Base-by-base conservation (phyloP, 2,888 invertebrate genomes). In the Sthenelais limicola region DNA sequence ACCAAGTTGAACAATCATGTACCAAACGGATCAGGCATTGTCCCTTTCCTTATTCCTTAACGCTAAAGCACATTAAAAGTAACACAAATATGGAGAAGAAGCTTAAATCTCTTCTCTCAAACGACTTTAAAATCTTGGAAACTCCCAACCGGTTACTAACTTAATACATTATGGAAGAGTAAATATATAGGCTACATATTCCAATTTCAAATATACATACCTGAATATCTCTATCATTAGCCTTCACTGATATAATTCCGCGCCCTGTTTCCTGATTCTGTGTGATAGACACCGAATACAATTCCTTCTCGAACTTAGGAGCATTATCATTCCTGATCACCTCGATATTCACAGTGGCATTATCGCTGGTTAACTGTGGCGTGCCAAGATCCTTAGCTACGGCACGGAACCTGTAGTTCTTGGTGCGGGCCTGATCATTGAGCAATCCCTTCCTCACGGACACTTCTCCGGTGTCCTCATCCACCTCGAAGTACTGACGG, bases 321-420 rank as follows among this genome's bases (percentile, higher is more conserved):
- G 74, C 48, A 35, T 79, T 73, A 30, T 81, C 72, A 74, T 87
- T 86, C 21, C 84, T 77, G 18, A 76, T 74, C 5, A 87, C 81
- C 4, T 69, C 80, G 43, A 87, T 79, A 0, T 69, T 78, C 4
- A 85, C 78, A 3, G 77, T 79, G 4, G 81, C 76, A 38, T 68
- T 56, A 47, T 69, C 73, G 68, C 78, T 78, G 33, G 58, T 56
- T 35, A 9, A 9, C 49, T 67, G 72, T 12, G 74, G 74, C 3
- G 43, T 73, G 1, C 78, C 78, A 28, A 38, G 38, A 68, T 78
- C 78, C 49, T 51, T 62, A 3, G 78, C 78, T 18, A 71, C 35
- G n/a, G 75, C 51, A 7, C 18, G 43, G 47, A 77, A 69, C 69
- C 74, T 77, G 77, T 84, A 84, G 9, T 73, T 58, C 15, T 79